Conservation (phyloP, 1,140 invertebrate genomes). For the Apocrypta bakeri region DNA sequence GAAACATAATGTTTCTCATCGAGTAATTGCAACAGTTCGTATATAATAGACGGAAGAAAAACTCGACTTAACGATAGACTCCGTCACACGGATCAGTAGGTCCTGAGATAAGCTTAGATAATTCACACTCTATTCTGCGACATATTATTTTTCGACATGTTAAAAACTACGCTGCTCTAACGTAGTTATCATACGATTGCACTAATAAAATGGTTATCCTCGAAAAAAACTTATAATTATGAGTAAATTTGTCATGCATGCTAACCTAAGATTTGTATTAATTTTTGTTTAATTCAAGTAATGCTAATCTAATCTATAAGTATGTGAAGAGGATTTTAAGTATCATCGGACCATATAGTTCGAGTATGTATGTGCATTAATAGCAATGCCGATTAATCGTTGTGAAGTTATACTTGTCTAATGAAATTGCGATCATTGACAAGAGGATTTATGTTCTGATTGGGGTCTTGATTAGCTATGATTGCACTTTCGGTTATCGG, state of each 20-base stretch:
- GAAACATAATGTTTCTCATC: no score
- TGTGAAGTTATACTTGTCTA: background rate
- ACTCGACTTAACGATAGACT: background rate
- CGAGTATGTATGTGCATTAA: background rate
- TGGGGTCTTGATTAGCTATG: background rate
- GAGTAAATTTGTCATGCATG: no score
- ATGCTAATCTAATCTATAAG: no score
- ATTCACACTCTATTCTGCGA: background rate
- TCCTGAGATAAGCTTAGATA: background rate
- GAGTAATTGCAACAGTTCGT: background rate
- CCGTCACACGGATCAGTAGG: background rate
- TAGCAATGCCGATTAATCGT: background rate
- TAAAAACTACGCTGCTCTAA: no score
- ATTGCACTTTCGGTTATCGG: background rate
- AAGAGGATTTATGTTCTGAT: background rate
- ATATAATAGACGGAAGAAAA: background rate
- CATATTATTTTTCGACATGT: no score
- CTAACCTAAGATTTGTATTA: no score
- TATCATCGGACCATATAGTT: no score
- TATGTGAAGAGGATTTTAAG: no score
- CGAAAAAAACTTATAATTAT: no score
- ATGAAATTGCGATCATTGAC: background rate
- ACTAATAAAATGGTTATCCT: no score
- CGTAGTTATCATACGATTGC: no score
- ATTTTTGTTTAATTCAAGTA: no score